Conservation (phyloP, 2,113 vertebrate genomes). For the Gallinago media region DNA sequence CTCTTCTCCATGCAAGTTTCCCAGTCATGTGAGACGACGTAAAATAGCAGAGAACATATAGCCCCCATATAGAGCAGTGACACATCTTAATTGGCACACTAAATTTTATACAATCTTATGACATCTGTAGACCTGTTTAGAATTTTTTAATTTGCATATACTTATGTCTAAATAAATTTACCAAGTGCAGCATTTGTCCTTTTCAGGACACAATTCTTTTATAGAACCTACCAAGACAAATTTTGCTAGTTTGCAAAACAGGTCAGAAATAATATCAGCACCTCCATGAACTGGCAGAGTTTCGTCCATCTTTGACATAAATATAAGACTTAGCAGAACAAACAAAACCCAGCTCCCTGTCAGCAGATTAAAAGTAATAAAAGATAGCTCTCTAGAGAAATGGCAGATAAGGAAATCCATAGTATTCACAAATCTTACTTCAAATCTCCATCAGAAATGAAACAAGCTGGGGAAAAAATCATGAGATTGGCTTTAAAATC, state of each 20-base stretch:
- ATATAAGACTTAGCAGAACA: background rate
- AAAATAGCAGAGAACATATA: background rate
- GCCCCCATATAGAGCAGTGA: rapidly evolving
- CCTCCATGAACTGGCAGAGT: background rate
- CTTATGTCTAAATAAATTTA: background rate
- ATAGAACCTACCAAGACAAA: background rate
- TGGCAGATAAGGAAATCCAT: background rate
- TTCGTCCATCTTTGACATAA: background rate
- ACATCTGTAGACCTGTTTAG: background rate
- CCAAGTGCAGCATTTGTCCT: background rate
- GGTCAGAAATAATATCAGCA: background rate
- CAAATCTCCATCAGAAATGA: background rate
- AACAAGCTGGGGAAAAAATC: background rate
- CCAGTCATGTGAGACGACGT: background rate
- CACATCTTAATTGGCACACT: background rate
- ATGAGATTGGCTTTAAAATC: background rate
- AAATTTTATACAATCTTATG: background rate
- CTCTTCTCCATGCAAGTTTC: background rate
- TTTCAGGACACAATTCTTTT: background rate
- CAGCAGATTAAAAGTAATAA: background rate
- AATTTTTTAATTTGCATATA: background rate
- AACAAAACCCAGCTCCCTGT: background rate
- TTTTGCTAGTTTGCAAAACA: background rate
- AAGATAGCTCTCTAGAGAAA: background rate
- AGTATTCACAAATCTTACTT: background rate